These are phyloP conservation scores for Fistularia tabacaria DNA, from an alignment of 2,797 vertebrate species.

Conservation along the genomic window DNA sequence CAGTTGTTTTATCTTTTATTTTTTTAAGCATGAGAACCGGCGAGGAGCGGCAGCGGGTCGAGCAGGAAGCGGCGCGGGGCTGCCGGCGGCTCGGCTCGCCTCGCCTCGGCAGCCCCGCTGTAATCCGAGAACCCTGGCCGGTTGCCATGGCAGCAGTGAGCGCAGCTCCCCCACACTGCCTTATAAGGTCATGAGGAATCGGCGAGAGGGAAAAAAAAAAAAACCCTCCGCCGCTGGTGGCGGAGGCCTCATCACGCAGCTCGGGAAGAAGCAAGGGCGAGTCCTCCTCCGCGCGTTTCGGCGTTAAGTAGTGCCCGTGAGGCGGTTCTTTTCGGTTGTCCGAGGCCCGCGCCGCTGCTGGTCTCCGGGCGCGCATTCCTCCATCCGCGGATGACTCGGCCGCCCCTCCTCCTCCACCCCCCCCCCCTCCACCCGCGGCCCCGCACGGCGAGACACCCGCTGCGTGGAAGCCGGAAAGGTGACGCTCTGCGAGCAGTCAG, in stretches of 20 bases:
- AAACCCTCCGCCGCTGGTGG: background rate
- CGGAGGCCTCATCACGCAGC: background rate
- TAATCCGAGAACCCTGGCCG: slow-evolving; percentile 64
- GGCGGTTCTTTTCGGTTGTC: slow-evolving; percentile 13
- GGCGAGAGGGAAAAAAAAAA: slow-evolving; percentile 48
- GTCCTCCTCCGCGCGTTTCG: background rate
- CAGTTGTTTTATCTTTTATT: too few species aligned
- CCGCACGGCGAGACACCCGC: background rate
- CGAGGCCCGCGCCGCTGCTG: background rate
- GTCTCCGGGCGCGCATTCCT: slow-evolving; percentile 34
- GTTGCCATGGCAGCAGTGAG: slow-evolving; percentile 58
- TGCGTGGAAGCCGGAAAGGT: slow-evolving; percentile 8
- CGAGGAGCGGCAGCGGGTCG: slow-evolving; percentile 2
- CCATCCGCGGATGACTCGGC: slow-evolving; percentile 46
- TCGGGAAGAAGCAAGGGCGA: too few species aligned
- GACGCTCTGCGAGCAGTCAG: slow-evolving; percentile 3
- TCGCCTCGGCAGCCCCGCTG: slow-evolving; percentile 48
- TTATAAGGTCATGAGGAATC: slow-evolving; percentile 74
- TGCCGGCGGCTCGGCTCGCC: slow-evolving; percentile 24
- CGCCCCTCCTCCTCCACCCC: background rate
- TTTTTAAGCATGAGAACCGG: too few species aligned
- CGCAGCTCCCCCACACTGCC: slow-evolving; percentile 55
- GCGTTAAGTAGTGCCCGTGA: background rate
- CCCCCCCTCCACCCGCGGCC: background rate
- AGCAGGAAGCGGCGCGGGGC: slow-evolving; percentile 22